Conservation (phyloP, 2,888 invertebrate genomes). For the Petrolisthes manimaculis region DNA sequence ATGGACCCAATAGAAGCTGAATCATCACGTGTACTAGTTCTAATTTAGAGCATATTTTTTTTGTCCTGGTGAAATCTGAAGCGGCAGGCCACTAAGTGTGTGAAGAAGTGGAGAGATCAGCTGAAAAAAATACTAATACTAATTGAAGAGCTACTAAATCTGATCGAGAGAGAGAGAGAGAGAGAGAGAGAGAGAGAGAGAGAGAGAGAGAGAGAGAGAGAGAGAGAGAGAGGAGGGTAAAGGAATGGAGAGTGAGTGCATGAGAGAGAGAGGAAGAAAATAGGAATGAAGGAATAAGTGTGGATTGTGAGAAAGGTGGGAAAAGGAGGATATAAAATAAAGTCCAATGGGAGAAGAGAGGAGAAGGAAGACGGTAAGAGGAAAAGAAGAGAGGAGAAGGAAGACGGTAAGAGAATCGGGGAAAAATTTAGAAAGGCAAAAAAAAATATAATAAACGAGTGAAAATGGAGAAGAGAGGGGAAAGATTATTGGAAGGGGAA, state of each 20-base stretch:
- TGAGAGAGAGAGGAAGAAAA: background rate
- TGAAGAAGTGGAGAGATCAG: too few relatives aligned
- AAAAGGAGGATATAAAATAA: background rate
- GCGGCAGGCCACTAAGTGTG: too few relatives aligned
- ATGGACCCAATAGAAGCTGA: background rate
- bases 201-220: slow-evolving; percentile 12
- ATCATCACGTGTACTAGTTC: too few relatives aligned
- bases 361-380: background rate
- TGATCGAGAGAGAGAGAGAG: background rate
- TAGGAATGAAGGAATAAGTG: background rate
- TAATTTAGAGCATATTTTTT: too few relatives aligned
- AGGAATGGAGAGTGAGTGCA: background rate
- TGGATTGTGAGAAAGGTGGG: background rate
- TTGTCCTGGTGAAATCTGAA: too few relatives aligned
- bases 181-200: slow-evolving; percentile 6
- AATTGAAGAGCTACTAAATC: too few relatives aligned
- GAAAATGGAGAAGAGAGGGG: background rate
- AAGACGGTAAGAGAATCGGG: background rate
- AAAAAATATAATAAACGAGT: background rate
- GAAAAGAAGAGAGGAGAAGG: background rate
- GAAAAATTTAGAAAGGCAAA: background rate
- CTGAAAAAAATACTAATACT: too few relatives aligned
- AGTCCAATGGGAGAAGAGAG: background rate
- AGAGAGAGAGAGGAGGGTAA: background rate
- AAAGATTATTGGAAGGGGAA: background rate